Conservation (phyloP, 2,888 invertebrate species). For the Keiferia lycopersicella region DNA sequence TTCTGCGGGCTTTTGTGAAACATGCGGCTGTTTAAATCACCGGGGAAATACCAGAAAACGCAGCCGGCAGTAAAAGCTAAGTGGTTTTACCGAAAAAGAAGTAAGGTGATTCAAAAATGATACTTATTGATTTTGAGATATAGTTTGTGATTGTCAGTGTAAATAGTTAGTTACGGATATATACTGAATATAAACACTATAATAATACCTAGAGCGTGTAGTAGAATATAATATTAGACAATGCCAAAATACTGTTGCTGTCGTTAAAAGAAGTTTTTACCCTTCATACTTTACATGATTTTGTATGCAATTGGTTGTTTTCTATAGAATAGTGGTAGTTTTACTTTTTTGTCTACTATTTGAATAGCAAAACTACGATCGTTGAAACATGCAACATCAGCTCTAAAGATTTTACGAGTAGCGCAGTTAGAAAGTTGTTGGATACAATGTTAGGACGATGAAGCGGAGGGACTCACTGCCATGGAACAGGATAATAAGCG, state of each 20-base stretch:
- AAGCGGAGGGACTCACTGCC: not conserved
- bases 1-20: not conserved
- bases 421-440: constrained; percentile 8
- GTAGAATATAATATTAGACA: too few species aligned
- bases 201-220: too few species aligned
- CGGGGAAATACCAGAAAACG: constrained; percentile 13
- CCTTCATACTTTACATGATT: too few species aligned
- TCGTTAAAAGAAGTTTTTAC: too few species aligned
- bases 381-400: constrained; percentile 6
- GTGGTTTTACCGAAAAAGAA: constrained; percentile 12
- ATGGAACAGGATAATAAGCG: constrained; percentile 18
- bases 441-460: constrained; percentile 11
- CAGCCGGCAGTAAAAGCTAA: constrained; percentile 17
- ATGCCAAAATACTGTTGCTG: too few species aligned
- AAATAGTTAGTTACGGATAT: not conserved
- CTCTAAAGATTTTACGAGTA: constrained; percentile 10
- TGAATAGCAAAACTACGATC: not conserved
- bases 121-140: not conserved
- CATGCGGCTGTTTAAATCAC: constrained; percentile 18
- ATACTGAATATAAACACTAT: too few species aligned
- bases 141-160: not conserved
- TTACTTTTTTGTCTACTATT: not conserved
- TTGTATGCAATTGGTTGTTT: too few species aligned
- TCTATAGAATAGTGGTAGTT: not conserved
- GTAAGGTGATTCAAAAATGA: not conserved